phyloP scores from a whole-genome alignment of 1,140 invertebrate species.

The Drosophila nigromelanica region DNA sequence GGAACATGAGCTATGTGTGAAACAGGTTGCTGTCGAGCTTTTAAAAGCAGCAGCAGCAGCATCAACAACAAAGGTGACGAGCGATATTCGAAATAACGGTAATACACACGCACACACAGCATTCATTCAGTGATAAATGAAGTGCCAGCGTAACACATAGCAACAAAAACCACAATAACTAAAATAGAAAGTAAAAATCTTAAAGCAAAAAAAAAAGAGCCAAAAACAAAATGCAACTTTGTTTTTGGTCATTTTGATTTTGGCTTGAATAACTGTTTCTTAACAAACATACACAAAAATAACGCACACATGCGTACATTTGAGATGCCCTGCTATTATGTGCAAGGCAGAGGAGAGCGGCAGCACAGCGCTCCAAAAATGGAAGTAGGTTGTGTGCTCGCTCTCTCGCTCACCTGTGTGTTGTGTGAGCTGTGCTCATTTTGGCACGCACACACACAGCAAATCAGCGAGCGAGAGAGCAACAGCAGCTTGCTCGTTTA shows the following conservation, averaged over 20 bases:
- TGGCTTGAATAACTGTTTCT: conserved; percentile 52
- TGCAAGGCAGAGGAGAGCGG: conserved; percentile 5
- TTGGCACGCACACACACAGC: conserved; percentile 13
- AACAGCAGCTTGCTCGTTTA: conserved; percentile 32
- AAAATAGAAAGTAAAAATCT: conserved; percentile 77
- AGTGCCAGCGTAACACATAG: conserved; percentile 57
- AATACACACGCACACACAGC: conserved; percentile 27
- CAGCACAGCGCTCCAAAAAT: conserved; percentile 34
- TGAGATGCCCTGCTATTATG: conserved; percentile 24
- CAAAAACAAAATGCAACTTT: conserved; percentile 38
- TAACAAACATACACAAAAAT: conserved; percentile 11
- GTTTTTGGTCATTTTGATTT: conserved; percentile 34
- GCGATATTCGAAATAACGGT: conserved; percentile 51
- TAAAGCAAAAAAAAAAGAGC: conserved; percentile 23
- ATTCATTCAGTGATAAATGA: conserved; percentile 19
- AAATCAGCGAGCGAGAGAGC: background rate
- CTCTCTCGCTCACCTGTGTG: conserved; percentile 28
- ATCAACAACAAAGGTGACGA: background rate
- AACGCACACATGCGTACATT: conserved; percentile 4
- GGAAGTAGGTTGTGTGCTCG: conserved; percentile 50
- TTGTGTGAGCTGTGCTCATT: conserved; percentile 22
- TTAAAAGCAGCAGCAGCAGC: background rate
- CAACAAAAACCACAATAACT: conserved; percentile 39
- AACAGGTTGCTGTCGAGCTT: conserved; percentile 59
- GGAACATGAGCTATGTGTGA: conserved; percentile 19